Evolutionary conservation across 2,113 vertebrate species (phyloP).

Genomic region (Phycodurus eques): DNA sequence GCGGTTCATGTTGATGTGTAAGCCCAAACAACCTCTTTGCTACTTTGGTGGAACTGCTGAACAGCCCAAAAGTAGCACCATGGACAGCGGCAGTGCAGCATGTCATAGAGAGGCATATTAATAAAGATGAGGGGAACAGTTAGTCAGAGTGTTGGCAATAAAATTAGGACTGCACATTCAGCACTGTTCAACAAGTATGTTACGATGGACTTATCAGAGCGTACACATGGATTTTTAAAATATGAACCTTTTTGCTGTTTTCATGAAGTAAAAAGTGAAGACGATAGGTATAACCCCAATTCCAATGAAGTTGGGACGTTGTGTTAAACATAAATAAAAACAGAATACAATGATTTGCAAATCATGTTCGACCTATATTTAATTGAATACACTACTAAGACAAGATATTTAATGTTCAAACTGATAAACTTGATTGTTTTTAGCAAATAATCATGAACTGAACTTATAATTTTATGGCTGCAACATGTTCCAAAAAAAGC

Average conservation of each 20-base stretch:
- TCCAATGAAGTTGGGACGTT: no score
- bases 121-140: neutral
- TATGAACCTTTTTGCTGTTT: neutral
- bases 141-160: neutral
- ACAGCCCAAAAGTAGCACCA: constrained; percentile 43
- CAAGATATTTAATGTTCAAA: no score
- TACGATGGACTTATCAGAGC: neutral
- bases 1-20: constrained; percentile 15
- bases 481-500: no score
- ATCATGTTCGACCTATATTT: no score
- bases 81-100: constrained; percentile 31
- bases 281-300: no score
- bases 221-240: neutral
- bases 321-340: no score
- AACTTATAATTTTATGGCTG: no score
- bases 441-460: no score
- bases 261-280: no score
- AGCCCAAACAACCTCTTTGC: constrained; percentile 29
- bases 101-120: neutral
- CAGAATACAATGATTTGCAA: no score
- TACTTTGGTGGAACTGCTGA: constrained; percentile 17
- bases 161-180: neutral
- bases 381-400: no score
- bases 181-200: neutral
- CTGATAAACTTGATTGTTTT: no score